phyloP scores from a whole-genome alignment of 2,797 vertebrate species.

The Naso thynnoides region DNA sequence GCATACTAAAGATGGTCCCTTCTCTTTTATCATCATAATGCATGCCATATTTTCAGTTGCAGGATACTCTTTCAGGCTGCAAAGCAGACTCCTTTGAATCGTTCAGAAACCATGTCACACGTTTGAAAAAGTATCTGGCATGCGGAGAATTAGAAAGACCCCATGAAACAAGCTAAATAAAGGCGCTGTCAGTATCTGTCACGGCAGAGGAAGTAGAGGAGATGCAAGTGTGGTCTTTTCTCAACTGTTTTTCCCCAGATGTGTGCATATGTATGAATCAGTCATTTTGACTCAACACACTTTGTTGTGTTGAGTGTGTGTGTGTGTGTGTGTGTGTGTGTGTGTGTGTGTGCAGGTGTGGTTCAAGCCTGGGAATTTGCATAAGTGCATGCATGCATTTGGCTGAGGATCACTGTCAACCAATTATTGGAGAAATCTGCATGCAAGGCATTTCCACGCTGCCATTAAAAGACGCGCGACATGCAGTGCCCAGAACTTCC shows the following conservation, averaged over 20 bases:
- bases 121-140: conserved; percentile 19
- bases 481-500: conserved; percentile 56
- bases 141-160: conserved; percentile 25
- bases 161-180: conserved; percentile 37
- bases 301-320: conserved; percentile 26
- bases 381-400: conserved; percentile 71
- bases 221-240: conserved; percentile 17
- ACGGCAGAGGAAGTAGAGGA: conserved; percentile 16
- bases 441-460: conserved; percentile 45
- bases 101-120: conserved; percentile 42
- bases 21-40: conserved; percentile 54
- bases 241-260: conserved; percentile 4
- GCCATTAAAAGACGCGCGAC: conserved; percentile 55
- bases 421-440: conserved; percentile 73
- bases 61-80: conserved; percentile 26
- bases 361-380: conserved; percentile 55
- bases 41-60: conserved; percentile 38
- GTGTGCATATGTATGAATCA: conserved; percentile 46
- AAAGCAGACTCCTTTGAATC: conserved; percentile 44
- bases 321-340: too few relatives aligned
- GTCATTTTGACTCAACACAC: conserved; percentile 33
- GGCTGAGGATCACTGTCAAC: conserved; percentile 60
- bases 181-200: conserved; percentile 35
- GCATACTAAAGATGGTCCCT: conserved; percentile 56
- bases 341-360: conserved; percentile 40